Conservation (phyloP, 2,113 vertebrate species). For the Cinclus mexicanus region DNA sequence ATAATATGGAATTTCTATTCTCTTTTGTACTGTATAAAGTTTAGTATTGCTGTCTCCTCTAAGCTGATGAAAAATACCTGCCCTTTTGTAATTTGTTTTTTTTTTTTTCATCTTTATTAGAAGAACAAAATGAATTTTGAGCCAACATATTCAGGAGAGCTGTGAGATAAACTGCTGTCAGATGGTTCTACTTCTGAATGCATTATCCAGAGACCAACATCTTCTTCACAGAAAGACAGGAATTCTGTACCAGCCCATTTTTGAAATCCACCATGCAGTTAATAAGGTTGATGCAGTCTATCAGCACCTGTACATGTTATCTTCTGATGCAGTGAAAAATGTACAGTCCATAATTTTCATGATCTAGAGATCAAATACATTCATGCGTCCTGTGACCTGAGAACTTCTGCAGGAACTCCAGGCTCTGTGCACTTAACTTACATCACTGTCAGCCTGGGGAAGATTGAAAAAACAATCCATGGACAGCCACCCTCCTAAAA, state of each 20-base stretch:
- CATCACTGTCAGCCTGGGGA: not conserved
- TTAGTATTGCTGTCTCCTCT: not conserved
- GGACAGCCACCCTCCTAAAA: not conserved
- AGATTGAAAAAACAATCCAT: not conserved
- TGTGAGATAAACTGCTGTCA: not conserved
- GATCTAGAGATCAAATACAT: not conserved
- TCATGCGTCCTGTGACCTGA: not conserved
- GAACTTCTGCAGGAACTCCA: not conserved
- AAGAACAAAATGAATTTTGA: not conserved
- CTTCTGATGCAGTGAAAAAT: not conserved
- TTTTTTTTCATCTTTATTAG: not conserved
- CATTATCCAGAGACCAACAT: not conserved
- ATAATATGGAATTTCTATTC: not conserved
- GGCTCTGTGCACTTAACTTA: not conserved
- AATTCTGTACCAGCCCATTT: not conserved
- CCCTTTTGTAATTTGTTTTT: not conserved
- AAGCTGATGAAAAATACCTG: not conserved
- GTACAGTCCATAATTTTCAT: not conserved
- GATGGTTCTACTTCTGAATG: not conserved
- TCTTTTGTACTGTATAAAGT: not conserved
- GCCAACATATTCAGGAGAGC: not conserved
- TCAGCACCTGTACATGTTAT: not conserved
- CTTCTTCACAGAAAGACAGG: not conserved
- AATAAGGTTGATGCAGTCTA: not conserved
- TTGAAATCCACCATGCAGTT: not conserved